Evolutionary conservation across 1,140 invertebrate species (phyloP), one percentile per base, ranked within the genome.

Genomic region (Euura lappo): DNA sequence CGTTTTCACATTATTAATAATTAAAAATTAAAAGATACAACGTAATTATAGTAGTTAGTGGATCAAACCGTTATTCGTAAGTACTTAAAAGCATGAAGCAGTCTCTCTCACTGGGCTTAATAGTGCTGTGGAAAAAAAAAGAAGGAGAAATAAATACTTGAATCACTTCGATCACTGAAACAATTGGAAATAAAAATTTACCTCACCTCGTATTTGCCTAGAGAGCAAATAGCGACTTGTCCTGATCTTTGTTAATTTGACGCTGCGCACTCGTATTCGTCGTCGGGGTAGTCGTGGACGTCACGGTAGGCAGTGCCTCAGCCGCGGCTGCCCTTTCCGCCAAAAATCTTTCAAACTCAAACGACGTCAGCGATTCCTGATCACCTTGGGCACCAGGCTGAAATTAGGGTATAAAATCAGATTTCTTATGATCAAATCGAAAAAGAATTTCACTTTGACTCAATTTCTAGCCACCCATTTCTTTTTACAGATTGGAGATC

Each of bases 271-370:
- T 84, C 42, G 84, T 73, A 44, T 75, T 83, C 6, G 68, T 79
- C 69, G 81, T 71, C 13, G 79, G 74, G 8, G 82, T 79, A 65
- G 75, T 83, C n/a, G 77, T 76, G 2, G 80, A 73, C 13, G 84
- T 78, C 43, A 84, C 45, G 70, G 81, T 83, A 5, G 93, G 91
- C 76, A 93, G 84, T 80, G 87, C 88, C 78, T 95, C 94, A 69
- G 94, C 95, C 8, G 94, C 95, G 13, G 95, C 94, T 43, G 96
- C 96, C 78, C 97, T 88, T 83, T 97, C 95, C 1, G 94, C 94
- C 45, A 98, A 89, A 87, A 98, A 98, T 80, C 94, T 91, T 81
- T 98, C 96, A 88, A 98, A 98, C 85, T 98, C 96, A 77, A 94
- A 94, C 77, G 94, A 95, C 11, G 95, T 96, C 44, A 95, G 87